phyloP scores from a whole-genome alignment of 2,113 vertebrate genomes.

The Nicator chloris region DNA sequence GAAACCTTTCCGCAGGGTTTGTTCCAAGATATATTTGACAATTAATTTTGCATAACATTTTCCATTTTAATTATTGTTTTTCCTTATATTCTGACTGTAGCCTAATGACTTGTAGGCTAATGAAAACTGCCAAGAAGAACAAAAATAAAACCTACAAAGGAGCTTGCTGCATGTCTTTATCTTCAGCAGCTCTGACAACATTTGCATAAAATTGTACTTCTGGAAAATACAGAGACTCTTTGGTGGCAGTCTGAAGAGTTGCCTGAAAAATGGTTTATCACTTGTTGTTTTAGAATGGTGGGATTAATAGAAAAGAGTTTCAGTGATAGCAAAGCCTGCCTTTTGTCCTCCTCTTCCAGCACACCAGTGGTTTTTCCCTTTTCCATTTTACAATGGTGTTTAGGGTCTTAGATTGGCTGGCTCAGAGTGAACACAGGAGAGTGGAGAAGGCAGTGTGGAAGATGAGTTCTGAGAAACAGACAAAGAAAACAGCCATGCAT shows the following conservation, averaged over 20 bases:
- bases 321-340: not conserved
- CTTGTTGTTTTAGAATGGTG: not conserved
- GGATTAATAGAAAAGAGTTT: not conserved
- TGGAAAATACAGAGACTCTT: not conserved
- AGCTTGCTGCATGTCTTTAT: not conserved
- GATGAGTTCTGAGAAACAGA: not conserved
- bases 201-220: conserved; percentile 14
- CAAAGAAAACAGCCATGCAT: not conserved
- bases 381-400: not conserved
- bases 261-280: not conserved
- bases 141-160: conserved; percentile 10
- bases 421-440: not conserved
- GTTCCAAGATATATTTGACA: not conserved
- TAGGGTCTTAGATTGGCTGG: not conserved
- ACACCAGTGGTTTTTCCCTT: not conserved
- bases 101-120: not conserved
- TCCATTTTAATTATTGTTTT: conserved; percentile 25
- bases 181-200: not conserved
- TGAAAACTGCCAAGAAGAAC: not conserved
- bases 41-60: not conserved
- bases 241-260: not conserved
- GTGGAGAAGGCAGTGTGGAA: not conserved
- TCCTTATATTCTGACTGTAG: not conserved
- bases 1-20: not conserved
- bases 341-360: not conserved